Conservation (phyloP, 1,140 invertebrate genomes). For the Diachasma alloeum region DNA sequence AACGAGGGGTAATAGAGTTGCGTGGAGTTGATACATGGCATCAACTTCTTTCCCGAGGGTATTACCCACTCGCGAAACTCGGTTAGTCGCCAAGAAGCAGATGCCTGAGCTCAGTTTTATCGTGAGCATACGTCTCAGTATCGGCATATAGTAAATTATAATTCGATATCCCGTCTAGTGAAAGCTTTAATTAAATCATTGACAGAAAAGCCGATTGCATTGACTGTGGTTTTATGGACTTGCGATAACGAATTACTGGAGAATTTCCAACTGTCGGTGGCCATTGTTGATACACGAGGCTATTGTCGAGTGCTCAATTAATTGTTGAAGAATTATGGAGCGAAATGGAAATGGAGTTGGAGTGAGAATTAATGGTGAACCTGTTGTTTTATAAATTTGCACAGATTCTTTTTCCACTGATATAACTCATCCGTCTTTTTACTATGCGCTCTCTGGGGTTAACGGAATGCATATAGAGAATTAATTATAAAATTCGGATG, state of each 20-base stretch:
- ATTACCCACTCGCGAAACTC: not conserved
- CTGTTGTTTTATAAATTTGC: too few species aligned
- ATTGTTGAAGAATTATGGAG: not conserved
- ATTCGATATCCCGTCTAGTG: slow-evolving; percentile 27
- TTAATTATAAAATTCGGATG: too few species aligned
- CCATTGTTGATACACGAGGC: not conserved
- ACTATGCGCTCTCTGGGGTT: too few species aligned
- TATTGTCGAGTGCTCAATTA: not conserved
- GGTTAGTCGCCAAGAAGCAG: not conserved
- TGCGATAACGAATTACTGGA: not conserved
- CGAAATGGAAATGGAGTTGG: not conserved
- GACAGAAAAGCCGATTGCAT: slow-evolving; percentile 15
- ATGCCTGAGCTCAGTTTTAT: not conserved
- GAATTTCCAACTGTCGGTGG: not conserved
- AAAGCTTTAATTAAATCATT: slow-evolving; percentile 44
- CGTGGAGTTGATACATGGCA: not conserved
- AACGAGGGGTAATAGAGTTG: not conserved
- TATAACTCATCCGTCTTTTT: not conserved
- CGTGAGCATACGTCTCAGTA: slow-evolving; percentile 6
- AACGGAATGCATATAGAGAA: too few species aligned
- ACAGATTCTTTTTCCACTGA: too few species aligned
- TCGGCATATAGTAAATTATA: slow-evolving; percentile 9
- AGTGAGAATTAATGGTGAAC: too few species aligned
- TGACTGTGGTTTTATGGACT: slow-evolving; percentile 4
- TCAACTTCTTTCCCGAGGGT: not conserved